Evolutionary conservation across 2,888 invertebrate genomes (phyloP).

Genomic region (Notodonta ziczac): DNA sequence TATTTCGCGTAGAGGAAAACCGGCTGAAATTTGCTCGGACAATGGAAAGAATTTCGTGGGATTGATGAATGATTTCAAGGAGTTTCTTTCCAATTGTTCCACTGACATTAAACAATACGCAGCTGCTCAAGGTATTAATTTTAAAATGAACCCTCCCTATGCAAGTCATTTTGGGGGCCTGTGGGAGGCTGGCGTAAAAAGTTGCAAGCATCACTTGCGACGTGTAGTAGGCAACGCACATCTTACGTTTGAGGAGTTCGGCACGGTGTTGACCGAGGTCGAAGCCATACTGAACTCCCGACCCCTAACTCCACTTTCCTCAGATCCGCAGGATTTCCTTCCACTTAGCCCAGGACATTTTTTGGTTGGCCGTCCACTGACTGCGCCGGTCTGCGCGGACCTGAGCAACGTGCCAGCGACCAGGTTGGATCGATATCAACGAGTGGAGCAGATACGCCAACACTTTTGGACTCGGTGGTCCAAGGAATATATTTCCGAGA

Average conservation of each 20-base stretch:
- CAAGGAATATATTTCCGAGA: background rate
- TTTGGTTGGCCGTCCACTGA: no score
- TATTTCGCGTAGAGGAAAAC: background rate
- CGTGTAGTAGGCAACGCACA: no score
- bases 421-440: background rate
- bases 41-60: slow-evolving; percentile 4
- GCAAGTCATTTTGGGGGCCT: slow-evolving; percentile 29
- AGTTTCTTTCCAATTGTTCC: background rate
- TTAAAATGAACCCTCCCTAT: slow-evolving; percentile 14
- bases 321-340: slow-evolving; percentile 4
- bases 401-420: background rate
- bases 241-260: slow-evolving; percentile 28
- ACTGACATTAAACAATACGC: background rate
- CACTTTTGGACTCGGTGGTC: no score
- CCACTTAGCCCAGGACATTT: slow-evolving; percentile 22
- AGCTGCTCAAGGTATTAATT: background rate
- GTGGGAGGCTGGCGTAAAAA: no score
- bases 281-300: slow-evolving; percentile 5
- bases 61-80: background rate
- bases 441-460: background rate
- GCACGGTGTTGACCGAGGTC: slow-evolving; percentile 19
- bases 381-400: slow-evolving; percentile 10
- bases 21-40: no score
- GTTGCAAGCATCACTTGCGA: no score
- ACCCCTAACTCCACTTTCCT: background rate